phyloP scores from a whole-genome alignment of 2,888 invertebrate genomes.

The Shargacucullia verbasci region DNA sequence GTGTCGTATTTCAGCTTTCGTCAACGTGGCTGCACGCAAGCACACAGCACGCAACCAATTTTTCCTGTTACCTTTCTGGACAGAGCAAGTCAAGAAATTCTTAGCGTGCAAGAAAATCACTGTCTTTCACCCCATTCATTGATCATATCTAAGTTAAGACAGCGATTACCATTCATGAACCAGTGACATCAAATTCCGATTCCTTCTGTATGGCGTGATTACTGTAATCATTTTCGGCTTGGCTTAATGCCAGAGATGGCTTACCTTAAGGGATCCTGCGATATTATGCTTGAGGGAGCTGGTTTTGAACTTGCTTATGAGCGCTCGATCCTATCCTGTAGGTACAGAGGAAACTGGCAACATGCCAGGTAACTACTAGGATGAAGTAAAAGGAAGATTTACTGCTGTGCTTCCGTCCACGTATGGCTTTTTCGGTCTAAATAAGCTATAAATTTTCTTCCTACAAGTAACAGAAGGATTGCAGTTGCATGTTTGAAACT shows the following conservation, averaged over 20 bases:
- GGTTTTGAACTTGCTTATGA: conserved; percentile 46
- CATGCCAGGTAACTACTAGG: conserved; percentile 23
- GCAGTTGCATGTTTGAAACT: no score
- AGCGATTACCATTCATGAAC: not conserved
- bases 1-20: conserved; percentile 1
- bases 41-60: no score
- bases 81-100: no score
- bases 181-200: conserved; percentile 11
- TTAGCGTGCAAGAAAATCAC: no score
- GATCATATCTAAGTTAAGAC: not conserved
- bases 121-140: no score
- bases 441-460: no score
- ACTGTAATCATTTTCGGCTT: conserved; percentile 20
- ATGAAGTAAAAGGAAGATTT: conserved; percentile 15
- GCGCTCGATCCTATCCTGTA: conserved; percentile 13
- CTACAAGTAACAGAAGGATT: no score
- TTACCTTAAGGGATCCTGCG: conserved; percentile 11
- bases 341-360: conserved; percentile 26
- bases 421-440: no score
- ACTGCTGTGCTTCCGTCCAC: no score
- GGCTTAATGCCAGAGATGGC: conserved; percentile 21
- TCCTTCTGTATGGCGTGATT: not conserved
- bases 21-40: not conserved
- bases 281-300: conserved; percentile 28
- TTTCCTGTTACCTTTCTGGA: not conserved